Evolutionary conservation across 2,797 vertebrate species (phyloP), one percentile per base, ranked within the genome.

Genomic region (Bucorvus abyssinicus): DNA sequence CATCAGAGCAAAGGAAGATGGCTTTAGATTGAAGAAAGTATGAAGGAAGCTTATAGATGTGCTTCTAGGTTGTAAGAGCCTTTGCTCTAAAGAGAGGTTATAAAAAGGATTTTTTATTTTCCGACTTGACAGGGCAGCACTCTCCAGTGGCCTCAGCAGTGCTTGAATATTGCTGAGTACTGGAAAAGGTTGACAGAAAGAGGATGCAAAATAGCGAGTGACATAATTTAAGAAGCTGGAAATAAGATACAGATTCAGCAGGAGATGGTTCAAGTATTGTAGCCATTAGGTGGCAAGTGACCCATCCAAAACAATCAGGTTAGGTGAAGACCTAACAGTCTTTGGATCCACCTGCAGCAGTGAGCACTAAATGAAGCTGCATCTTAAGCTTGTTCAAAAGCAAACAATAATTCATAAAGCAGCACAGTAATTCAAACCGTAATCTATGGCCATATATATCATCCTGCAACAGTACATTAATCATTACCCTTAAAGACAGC

Each of bases 371-470:
- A 10, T 30, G 34, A 38, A 59, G 8, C 15, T 74, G 38, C 24
- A 49, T n/a, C 24, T 73, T 77, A 63, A 50, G 76, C 20, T 45
- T 52, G 2, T 38, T 84, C 45, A 87, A 69, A 50, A 77, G 44
- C 96, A 98, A 98, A 98, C 97, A 97, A 98, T 99, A 99, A 98
- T 97, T 98, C 98, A 98, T 98, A 98, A 98, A 98, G 81, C 95
- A 97, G 59, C 97, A 97, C 95, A 96, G 97, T 97, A 98, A 98
- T 98, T 98, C 97, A 94, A 95, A 97, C 50, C 65, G 97, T 98
- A 98, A 99, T 98, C 98, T 98, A 97, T 97, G 96, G 96, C 96
- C 98, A 98, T 98, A 98, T 98, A 97, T 97, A 98, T 99, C 98
- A 99, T 98, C 94, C 89, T 95, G 96, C 96, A 98, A 97, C 90